Percentiles rank a stretch among this genome's conserved stretches.
phyloP scores from a whole-genome alignment of 2,113 vertebrate species.

The Ivindomyrus marchei region DNA sequence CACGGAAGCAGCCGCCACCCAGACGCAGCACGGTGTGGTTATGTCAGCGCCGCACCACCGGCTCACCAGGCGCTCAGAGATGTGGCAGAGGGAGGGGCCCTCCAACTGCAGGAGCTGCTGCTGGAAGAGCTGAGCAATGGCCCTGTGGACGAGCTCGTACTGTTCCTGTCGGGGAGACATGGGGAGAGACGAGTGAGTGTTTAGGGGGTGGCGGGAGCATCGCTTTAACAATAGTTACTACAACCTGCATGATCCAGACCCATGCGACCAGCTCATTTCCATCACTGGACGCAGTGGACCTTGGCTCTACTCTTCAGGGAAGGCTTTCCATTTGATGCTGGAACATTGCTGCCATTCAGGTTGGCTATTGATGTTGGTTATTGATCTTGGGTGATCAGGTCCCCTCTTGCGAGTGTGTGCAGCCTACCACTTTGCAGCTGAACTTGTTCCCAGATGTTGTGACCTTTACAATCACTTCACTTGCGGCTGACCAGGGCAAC shows the following conservation, averaged over 20 bases:
- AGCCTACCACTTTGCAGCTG: background rate
- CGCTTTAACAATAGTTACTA: background rate
- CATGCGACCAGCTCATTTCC: background rate
- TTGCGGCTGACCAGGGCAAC: background rate
- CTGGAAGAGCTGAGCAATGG: constrained; percentile 90
- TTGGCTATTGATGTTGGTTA: background rate
- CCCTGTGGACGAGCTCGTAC: constrained; percentile 92
- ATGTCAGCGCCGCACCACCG: background rate
- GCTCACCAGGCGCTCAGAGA: constrained; percentile 80
- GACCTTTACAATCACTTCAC: background rate
- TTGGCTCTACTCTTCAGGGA: background rate
- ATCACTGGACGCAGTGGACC: background rate
- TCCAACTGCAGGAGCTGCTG: constrained; percentile 84
- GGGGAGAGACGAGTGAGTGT: too few species aligned
- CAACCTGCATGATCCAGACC: background rate
- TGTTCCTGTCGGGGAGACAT: constrained; percentile 71
- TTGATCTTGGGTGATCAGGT: background rate
- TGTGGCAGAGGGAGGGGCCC: constrained; percentile 69
- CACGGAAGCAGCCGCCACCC: background rate
- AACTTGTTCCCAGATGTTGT: background rate
- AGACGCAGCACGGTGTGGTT: too few species aligned
- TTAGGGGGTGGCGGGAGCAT: background rate
- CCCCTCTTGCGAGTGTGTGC: background rate
- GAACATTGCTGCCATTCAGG: background rate
- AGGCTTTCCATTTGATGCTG: background rate